Evolutionary conservation across 2,797 vertebrate species (phyloP).

Genomic region (Centroberyx gerrardi): DNA sequence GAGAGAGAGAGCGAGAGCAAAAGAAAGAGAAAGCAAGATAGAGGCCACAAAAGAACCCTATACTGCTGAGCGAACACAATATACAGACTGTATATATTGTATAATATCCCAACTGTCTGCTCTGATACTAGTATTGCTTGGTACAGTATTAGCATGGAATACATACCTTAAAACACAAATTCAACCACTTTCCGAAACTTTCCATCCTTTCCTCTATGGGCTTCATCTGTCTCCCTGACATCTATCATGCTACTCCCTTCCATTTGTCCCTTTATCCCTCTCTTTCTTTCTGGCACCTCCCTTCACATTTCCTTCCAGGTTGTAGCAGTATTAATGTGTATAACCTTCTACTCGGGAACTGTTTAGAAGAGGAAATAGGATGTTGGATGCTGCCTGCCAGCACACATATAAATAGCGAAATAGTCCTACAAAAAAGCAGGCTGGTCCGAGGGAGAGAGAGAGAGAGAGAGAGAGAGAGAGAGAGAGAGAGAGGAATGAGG

Average conservation of each 20-base stretch:
- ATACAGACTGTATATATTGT: not conserved
- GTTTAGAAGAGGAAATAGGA: conserved; percentile 64
- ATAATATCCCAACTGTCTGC: conserved; percentile 7
- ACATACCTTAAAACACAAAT: conserved; percentile 17
- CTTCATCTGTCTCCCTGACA: conserved; percentile 26
- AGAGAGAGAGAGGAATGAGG: not conserved
- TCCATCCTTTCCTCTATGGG: conserved; percentile 12
- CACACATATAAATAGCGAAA: conserved; percentile 59
- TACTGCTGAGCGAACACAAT: conserved; percentile 32
- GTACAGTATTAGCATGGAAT: conserved; percentile 29
- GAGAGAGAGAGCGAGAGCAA: conserved; percentile 13
- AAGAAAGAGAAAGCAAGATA: not conserved
- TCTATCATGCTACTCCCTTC: conserved; percentile 31
- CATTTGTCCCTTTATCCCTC: conserved; percentile 16
- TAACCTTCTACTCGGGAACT: conserved; percentile 33
- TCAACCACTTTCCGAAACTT: not conserved
- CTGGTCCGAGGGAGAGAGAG: not conserved
- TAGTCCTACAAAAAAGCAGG: conserved; percentile 48
- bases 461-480: conserved; percentile 19
- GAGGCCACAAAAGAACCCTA: conserved; percentile 18
- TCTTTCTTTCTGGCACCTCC: conserved; percentile 26
- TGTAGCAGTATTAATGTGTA: conserved; percentile 48
- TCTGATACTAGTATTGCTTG: conserved; percentile 19
- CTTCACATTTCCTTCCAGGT: conserved; percentile 31
- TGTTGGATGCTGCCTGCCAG: conserved; percentile 51